A percentile compares a stretch with the other conserved stretches of the same genome.
phyloP scores from a whole-genome alignment of 2,797 vertebrate genomes.

The Orientallactaga sibirica region DNA sequence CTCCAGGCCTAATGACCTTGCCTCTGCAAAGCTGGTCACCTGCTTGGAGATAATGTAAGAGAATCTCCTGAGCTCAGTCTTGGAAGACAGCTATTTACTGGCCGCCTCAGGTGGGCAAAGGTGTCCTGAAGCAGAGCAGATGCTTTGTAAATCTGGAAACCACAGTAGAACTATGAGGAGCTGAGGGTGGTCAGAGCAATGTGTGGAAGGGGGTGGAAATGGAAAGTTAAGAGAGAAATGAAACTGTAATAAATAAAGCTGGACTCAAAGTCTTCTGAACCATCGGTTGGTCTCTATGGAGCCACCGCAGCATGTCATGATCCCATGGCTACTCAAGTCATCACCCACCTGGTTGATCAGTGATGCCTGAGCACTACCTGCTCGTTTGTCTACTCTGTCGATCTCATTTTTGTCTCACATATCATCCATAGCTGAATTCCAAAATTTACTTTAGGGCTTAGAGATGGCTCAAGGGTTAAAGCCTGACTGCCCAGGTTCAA shows the following conservation, averaged over 20 bases:
- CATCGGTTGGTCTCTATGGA: not conserved
- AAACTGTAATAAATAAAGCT: not conserved
- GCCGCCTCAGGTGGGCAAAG: not conserved
- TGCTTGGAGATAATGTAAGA: not conserved
- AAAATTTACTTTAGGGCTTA: not conserved
- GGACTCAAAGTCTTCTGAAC: not conserved
- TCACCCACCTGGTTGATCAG: not conserved
- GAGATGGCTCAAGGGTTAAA: too few relatives aligned
- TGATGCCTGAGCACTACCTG: not conserved
- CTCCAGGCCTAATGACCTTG: not conserved
- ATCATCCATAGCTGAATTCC: not conserved
- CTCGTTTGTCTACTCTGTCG: not conserved
- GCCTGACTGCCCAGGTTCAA: too few relatives aligned
- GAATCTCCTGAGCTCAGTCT: not conserved
- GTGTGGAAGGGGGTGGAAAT: not conserved
- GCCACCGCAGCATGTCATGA: not conserved
- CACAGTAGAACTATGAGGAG: not conserved
- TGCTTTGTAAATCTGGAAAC: not conserved
- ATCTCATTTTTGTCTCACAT: not conserved
- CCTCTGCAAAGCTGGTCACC: not conserved
- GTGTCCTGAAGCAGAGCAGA: not conserved
- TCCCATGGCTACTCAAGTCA: not conserved
- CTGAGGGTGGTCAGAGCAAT: not conserved
- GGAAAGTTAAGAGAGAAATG: not conserved
- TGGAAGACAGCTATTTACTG: slow-evolving; percentile 2